Evolutionary conservation across 2,888 invertebrate genomes (phyloP), one percentile per base, ranked within the genome.

Genomic region (Zygaena filipendulae): DNA sequence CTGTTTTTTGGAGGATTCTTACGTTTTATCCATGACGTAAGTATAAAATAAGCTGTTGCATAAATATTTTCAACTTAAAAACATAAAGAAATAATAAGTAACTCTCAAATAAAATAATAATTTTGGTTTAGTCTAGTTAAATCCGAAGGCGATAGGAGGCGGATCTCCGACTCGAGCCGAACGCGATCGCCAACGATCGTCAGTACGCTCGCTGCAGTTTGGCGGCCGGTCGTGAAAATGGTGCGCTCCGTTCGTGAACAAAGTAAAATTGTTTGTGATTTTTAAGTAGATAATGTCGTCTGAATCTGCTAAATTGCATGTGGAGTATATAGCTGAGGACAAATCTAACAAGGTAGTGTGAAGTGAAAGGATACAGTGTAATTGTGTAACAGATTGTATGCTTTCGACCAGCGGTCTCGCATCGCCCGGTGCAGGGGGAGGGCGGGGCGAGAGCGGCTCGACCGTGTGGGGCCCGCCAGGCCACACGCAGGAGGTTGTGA

Each of bases 401-500:
- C 75, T 46, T 70, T 63, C 74, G 69, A 71, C 72, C 72, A 69
- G 72, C 66, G 70, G 69, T 74, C 71, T 74, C 58, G 62, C 67
- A 61, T 70, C 64, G 47, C 55, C 50, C 58, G 64, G 63, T 58
- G 79, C 72, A 80, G 77, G 79, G 80, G 79, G 74, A 77, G 79
- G 81, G 80, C 77, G 80, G 75, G 79, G 79, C 62, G 71, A 61
- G 52, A 66, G 70, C 63, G 75, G 67, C 70, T 74, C 72, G 61
- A 68, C 70, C 69, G 77, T 71, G 80, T 82, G 82, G 82, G 82
- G 82, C 82, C 74, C 74, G 70, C 53, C 74, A 74, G 72, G 75
- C 75, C 77, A 71, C 74, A 71, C 79, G 74, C 74, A 66, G 74
- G 79, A 75, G 81, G 82, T 82, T 83, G 83, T 82, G 83, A 83